These are phyloP conservation scores for Conger conger DNA, from an alignment of 2,113 vertebrate species.

Conservation along the genomic window DNA sequence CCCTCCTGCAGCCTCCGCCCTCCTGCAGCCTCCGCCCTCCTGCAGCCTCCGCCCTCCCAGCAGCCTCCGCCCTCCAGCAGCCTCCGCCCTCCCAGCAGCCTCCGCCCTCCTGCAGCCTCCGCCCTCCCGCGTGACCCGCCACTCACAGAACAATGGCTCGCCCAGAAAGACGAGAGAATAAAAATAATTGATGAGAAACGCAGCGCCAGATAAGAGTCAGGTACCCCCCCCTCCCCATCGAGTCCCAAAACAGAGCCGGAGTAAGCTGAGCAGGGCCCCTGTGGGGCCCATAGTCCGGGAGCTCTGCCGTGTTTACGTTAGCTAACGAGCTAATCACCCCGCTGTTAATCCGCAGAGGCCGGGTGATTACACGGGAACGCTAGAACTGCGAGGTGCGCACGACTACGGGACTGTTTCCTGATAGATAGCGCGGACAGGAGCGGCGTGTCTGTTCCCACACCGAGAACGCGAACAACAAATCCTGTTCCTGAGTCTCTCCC, in stretches of 20 bases:
- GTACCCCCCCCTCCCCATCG: background rate
- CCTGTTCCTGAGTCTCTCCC: background rate
- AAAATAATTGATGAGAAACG: background rate
- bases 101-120: too few species aligned
- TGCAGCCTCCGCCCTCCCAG: too few species aligned
- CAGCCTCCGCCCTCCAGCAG: too few species aligned
- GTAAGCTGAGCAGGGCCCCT: background rate
- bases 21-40: too few species aligned
- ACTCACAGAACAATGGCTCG: too few species aligned
- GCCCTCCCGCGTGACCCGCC: too few species aligned
- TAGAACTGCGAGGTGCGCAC: slow-evolving; percentile 19
- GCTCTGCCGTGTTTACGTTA: slow-evolving; percentile 25
- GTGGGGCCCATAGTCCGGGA: slow-evolving; percentile 21
- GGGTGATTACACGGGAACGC: slow-evolving; percentile 41
- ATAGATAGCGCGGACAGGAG: slow-evolving; percentile 25
- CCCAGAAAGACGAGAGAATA: too few species aligned
- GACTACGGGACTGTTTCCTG: slow-evolving; percentile 32
- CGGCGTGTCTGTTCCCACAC: slow-evolving; percentile 29
- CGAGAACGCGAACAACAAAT: slow-evolving; percentile 15
- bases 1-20: too few species aligned
- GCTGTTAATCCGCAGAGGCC: slow-evolving; percentile 4
- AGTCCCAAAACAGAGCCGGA: background rate
- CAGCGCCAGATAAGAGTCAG: background rate
- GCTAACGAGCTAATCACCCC: slow-evolving; percentile 34
- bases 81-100: too few species aligned